These are phyloP conservation scores for Sebastes cheni DNA, from an alignment of 2,797 vertebrate species.

Conservation along the genomic window DNA sequence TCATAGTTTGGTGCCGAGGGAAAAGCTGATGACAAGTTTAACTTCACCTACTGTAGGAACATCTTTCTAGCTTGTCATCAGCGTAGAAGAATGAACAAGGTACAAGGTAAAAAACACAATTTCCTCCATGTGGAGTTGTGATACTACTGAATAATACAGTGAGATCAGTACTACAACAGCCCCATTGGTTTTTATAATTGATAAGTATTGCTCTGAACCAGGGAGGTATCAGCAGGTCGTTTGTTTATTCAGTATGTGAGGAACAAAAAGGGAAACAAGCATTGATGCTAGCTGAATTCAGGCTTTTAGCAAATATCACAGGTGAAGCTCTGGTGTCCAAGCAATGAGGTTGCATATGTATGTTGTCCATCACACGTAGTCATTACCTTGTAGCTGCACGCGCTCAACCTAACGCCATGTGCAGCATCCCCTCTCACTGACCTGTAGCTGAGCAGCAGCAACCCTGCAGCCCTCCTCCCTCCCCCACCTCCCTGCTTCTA, in stretches of 20 bases:
- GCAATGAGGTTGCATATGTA: constrained; percentile 48
- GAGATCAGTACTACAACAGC: neutral
- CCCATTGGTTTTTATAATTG: neutral
- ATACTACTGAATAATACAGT: neutral
- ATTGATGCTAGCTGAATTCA: neutral
- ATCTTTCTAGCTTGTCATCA: constrained; percentile 9
- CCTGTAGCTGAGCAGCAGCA: constrained; percentile 53
- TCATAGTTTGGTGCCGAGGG: constrained; percentile 11
- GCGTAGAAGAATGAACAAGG: constrained; percentile 12
- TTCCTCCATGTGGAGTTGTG: neutral
- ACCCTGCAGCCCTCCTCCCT: constrained; percentile 9
- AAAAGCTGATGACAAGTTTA: constrained; percentile 56
- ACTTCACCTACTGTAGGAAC: constrained; percentile 15
- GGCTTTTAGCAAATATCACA: constrained; percentile 26
- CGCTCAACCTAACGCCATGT: constrained; percentile 43
- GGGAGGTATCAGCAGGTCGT: neutral
- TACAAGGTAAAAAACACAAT: neutral
- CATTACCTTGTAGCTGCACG: constrained; percentile 44
- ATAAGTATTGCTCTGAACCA: neutral
- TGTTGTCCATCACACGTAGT: constrained; percentile 50
- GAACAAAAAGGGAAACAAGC: neutral
- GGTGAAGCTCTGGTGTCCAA: neutral
- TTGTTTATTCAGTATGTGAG: neutral
- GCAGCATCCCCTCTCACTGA: constrained; percentile 52
- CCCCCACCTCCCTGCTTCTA: neutral